These are phyloP conservation scores for Littorina saxatilis DNA, from an alignment of 1,140 invertebrate genomes.

Conservation along the genomic window DNA sequence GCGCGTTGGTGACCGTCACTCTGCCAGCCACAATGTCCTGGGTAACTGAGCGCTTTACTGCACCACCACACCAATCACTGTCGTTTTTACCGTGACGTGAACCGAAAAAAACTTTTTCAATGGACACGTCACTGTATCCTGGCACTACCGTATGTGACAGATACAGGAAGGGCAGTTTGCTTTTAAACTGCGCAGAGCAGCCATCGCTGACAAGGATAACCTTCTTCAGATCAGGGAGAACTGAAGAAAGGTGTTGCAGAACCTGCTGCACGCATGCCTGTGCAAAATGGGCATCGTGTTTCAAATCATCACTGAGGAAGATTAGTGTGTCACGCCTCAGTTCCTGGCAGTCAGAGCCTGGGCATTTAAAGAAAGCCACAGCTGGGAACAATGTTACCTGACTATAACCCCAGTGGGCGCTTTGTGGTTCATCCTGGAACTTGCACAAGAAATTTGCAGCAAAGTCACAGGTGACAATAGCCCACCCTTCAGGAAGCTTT, in stretches of 20 bases:
- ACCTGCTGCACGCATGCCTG: too few species aligned
- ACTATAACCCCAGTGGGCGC: neutral
- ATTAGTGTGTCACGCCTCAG: neutral
- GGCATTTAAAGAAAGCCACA: neutral
- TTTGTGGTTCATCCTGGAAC: neutral
- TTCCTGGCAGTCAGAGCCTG: neutral
- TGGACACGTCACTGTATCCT: too few species aligned
- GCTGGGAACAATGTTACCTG: neutral
- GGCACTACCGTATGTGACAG: too few species aligned
- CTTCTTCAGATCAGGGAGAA: too few species aligned
- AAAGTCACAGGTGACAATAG: neutral
- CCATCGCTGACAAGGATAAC: neutral
- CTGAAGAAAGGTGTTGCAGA: too few species aligned
- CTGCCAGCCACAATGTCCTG: neutral
- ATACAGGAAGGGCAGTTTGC: neutral
- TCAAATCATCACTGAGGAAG: neutral
- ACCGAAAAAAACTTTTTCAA: neutral
- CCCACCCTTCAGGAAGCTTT: neutral
- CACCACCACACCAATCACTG: neutral
- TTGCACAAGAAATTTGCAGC: neutral
- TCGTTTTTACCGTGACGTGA: neutral
- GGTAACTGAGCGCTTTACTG: neutral
- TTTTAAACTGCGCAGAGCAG: neutral
- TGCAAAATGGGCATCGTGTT: neutral
- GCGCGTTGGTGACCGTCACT: neutral